These are phyloP conservation scores for Pseudobourletiella spinata DNA, from an alignment of 1,140 invertebrate species.

Conservation along the genomic window DNA sequence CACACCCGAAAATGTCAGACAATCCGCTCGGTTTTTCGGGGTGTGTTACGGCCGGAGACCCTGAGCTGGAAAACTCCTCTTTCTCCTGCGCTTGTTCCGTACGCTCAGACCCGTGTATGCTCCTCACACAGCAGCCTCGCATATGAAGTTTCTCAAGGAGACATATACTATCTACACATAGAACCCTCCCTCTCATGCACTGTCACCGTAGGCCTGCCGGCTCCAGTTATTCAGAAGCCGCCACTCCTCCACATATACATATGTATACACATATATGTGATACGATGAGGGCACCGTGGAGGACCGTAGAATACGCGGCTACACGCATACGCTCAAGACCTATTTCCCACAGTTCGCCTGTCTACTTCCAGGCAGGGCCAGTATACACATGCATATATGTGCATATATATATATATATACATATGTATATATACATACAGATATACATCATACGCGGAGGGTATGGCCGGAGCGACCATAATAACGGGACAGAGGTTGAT, in stretches of 20 bases:
- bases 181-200: background rate
- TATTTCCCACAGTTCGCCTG: too few species aligned
- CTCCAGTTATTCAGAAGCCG: background rate
- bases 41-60: too few species aligned
- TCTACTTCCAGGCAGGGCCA: too few species aligned
- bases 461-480: background rate
- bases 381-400: too few species aligned
- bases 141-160: too few species aligned
- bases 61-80: background rate
- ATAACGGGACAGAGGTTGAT: background rate
- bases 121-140: background rate
- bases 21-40: background rate
- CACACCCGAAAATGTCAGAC: slow-evolving; percentile 35
- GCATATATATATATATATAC: background rate
- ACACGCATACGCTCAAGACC: too few species aligned
- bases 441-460: background rate
- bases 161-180: background rate
- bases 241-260: background rate
- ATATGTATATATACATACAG: background rate
- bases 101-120: background rate
- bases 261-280: background rate
- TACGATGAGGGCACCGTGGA: too few species aligned
- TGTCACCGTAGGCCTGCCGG: background rate
- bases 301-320: too few species aligned
- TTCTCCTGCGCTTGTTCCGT: background rate